Conservation (phyloP, 2,797 vertebrate species). For the Protosalanx chinensis region DNA sequence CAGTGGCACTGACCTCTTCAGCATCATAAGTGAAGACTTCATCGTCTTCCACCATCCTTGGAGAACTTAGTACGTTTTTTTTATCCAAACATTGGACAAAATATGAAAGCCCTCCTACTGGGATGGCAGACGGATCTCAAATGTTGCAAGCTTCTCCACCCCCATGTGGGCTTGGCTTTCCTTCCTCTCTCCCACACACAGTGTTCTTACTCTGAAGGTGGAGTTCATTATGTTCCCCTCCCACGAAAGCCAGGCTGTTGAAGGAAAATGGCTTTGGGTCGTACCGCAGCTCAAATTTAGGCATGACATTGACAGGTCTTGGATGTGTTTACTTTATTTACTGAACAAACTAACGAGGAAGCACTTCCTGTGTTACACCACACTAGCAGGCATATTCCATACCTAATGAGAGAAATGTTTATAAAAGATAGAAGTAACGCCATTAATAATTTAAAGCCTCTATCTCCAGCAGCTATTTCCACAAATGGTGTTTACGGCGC, state of each 20-base stretch:
- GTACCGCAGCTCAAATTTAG: neutral
- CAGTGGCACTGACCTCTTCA: no score
- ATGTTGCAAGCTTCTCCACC: conserved; percentile 52
- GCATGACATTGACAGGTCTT: conserved; percentile 21
- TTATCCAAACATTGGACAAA: no score
- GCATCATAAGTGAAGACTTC: no score
- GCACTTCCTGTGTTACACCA: conserved; percentile 22
- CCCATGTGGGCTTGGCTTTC: conserved; percentile 49
- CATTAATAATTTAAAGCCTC: conserved; percentile 62
- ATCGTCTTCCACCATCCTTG: no score
- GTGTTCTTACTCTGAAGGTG: conserved; percentile 34
- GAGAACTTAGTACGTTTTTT: no score
- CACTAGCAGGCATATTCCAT: conserved; percentile 42
- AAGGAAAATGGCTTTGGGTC: conserved; percentile 8
- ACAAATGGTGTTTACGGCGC: conserved; percentile 25
- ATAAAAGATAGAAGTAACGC: conserved; percentile 50
- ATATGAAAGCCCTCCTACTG: conserved; percentile 47
- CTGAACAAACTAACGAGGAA: conserved; percentile 35
- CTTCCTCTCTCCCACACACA: conserved; percentile 37
- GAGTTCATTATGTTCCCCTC: conserved; percentile 42
- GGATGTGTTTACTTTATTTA: conserved; percentile 14
- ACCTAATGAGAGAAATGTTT: conserved; percentile 62
- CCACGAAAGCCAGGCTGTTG: conserved; percentile 22
- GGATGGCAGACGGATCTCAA: conserved; percentile 47
- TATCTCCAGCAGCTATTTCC: conserved; percentile 51